phyloP scores from a whole-genome alignment of 2,888 invertebrate species.

The Ditylenchus weischeri region DNA sequence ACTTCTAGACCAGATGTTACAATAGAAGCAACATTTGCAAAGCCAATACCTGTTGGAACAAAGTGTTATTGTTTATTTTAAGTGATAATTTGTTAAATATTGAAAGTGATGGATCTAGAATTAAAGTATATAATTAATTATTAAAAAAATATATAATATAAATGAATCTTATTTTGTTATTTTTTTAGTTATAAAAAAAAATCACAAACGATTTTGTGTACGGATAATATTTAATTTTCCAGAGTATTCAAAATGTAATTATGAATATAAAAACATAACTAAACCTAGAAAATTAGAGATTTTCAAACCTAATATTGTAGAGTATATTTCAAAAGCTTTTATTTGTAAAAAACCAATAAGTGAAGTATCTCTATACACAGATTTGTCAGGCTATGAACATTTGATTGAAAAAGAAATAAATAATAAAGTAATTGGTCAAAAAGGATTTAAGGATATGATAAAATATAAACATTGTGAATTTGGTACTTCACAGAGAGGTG shows the following conservation, averaged over 20 bases:
- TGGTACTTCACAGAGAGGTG: too few species aligned
- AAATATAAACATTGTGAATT: too few species aligned
- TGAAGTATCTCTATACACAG: slow-evolving; percentile 17
- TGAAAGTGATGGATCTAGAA: slow-evolving; percentile 35
- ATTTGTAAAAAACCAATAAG: slow-evolving; percentile 15
- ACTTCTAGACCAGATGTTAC: slow-evolving; percentile 40
- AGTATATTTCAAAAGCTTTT: slow-evolving; percentile 17
- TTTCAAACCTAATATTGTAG: slow-evolving; percentile 23
- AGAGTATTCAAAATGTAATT: neutral
- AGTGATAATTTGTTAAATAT: slow-evolving; percentile 37
- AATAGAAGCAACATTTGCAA: slow-evolving; percentile 38
- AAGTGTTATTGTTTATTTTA: slow-evolving; percentile 37
- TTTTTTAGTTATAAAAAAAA: too few species aligned
- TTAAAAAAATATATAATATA: slow-evolving; percentile 17
- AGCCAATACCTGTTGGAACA: slow-evolving; percentile 35
- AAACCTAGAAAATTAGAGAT: slow-evolving; percentile 20
- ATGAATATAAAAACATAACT: slow-evolving; percentile 9
- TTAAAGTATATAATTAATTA: too few species aligned
- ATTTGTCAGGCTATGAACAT: too few species aligned
- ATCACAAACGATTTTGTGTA: slow-evolving; percentile 18
- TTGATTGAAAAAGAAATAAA: slow-evolving; percentile 7
- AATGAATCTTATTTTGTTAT: slow-evolving; percentile 7
- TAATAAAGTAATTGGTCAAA: too few species aligned
- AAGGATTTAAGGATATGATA: too few species aligned
- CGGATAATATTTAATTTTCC: slow-evolving; percentile 17